Evolutionary conservation across 2,113 vertebrate species (phyloP).

Genomic region (Parotia lawesii): DNA sequence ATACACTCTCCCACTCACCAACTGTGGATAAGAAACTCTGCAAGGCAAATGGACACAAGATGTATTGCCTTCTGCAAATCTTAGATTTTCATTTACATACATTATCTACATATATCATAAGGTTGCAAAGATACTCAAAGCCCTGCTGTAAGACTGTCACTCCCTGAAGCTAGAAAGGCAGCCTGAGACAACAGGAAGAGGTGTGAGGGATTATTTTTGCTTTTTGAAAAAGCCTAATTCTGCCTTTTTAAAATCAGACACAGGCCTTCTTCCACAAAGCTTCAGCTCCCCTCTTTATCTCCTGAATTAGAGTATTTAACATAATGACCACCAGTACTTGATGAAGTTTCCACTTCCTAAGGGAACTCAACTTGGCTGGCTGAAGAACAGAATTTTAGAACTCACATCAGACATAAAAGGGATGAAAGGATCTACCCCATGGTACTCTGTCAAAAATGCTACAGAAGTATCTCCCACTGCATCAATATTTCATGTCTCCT

Average conservation of each 20-base stretch:
- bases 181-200: neutral
- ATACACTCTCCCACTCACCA: slow-evolving; percentile 59
- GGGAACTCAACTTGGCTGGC: neutral
- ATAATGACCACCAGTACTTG: neutral
- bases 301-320: neutral
- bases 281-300: neutral
- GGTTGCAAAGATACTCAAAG: neutral
- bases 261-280: neutral
- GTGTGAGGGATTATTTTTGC: neutral
- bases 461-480: slow-evolving; percentile 3
- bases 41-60: slow-evolving; percentile 48
- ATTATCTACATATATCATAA: neutral
- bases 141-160: neutral
- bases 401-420: neutral
- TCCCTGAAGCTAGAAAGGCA: neutral
- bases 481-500: slow-evolving; percentile 13
- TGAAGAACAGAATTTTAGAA: slow-evolving; percentile 21
- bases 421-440: neutral
- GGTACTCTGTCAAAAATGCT: neutral
- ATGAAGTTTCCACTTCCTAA: neutral
- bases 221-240: neutral
- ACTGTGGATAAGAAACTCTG: slow-evolving; percentile 38
- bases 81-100: slow-evolving; percentile 19
- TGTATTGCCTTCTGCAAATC: slow-evolving; percentile 29
- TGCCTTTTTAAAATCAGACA: neutral